Evolutionary conservation across 2,113 vertebrate species (phyloP).

Genomic region (Ascaphus truei): DNA sequence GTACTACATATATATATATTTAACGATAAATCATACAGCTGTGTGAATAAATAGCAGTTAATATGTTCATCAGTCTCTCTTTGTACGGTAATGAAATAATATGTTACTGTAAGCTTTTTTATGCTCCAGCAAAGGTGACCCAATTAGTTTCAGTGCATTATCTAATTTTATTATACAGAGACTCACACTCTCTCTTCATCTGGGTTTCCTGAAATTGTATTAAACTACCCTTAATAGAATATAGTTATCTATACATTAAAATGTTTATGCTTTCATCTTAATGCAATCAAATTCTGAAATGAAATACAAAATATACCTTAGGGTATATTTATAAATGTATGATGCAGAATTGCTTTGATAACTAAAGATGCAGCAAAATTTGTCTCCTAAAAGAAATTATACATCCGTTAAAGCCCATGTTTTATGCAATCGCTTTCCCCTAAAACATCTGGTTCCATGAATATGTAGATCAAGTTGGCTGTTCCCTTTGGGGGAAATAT

Average conservation of each 20-base stretch:
- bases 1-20: too few species aligned
- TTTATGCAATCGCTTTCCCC: slow-evolving; percentile 1
- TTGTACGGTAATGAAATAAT: too few species aligned
- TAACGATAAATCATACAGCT: too few species aligned
- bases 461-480: slow-evolving; percentile 4
- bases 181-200: too few species aligned
- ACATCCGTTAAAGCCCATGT: not conserved
- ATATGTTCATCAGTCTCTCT: too few species aligned
- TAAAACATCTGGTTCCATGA: slow-evolving; percentile 22
- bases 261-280: slow-evolving; percentile 9
- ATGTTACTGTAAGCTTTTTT: too few species aligned
- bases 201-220: not conserved
- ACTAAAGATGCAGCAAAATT: slow-evolving; percentile 1
- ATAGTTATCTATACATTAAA: not conserved
- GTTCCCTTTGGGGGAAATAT: too few species aligned
- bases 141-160: too few species aligned
- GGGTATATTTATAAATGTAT: slow-evolving; percentile 28
- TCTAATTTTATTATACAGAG: too few species aligned
- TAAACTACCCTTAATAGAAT: not conserved
- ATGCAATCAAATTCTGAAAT: not conserved
- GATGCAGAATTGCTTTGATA: slow-evolving; percentile 9
- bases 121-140: too few species aligned
- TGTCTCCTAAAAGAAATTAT: slow-evolving; percentile 21
- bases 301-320: not conserved
- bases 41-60: too few species aligned